These are phyloP conservation scores for Melanerpes formicivorus DNA, from an alignment of 2,113 vertebrate species.

Conservation along the genomic window DNA sequence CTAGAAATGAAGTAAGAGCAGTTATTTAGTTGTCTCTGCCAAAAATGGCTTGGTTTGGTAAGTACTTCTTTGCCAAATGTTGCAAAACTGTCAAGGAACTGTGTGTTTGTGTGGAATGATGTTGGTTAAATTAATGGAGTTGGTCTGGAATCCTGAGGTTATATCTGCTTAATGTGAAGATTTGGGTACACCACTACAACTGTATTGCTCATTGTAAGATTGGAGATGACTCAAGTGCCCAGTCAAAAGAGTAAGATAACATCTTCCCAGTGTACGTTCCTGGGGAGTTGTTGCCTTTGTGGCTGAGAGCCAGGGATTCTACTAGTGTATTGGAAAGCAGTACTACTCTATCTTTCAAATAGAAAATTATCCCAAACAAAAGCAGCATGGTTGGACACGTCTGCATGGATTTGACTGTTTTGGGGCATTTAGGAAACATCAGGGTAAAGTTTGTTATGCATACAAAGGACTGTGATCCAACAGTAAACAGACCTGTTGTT, in stretches of 20 bases:
- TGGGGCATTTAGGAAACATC: too few relatives aligned
- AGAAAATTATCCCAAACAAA: too few relatives aligned
- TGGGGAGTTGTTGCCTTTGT: background rate
- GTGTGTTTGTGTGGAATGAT: background rate
- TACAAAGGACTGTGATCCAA: too few relatives aligned
- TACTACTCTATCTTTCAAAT: background rate
- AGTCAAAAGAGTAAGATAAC: too few relatives aligned
- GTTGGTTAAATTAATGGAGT: background rate
- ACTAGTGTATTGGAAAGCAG: background rate
- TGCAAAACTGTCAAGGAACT: background rate
- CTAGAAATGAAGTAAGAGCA: background rate
- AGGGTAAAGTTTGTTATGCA: too few relatives aligned
- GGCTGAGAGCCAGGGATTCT: background rate
- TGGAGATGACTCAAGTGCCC: background rate
- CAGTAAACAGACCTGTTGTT: too few relatives aligned
- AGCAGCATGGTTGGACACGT: too few relatives aligned
- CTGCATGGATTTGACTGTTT: too few relatives aligned
- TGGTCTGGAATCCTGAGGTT: background rate
- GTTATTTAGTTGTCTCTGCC: background rate
- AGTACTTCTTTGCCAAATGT: background rate
- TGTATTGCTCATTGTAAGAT: rapidly evolving
- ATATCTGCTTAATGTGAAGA: background rate
- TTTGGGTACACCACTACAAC: background rate
- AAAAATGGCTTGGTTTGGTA: background rate
- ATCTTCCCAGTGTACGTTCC: background rate